Evolutionary conservation across 1,140 invertebrate genomes (phyloP).

Genomic region (Lordiphosa stackelbergi): DNA sequence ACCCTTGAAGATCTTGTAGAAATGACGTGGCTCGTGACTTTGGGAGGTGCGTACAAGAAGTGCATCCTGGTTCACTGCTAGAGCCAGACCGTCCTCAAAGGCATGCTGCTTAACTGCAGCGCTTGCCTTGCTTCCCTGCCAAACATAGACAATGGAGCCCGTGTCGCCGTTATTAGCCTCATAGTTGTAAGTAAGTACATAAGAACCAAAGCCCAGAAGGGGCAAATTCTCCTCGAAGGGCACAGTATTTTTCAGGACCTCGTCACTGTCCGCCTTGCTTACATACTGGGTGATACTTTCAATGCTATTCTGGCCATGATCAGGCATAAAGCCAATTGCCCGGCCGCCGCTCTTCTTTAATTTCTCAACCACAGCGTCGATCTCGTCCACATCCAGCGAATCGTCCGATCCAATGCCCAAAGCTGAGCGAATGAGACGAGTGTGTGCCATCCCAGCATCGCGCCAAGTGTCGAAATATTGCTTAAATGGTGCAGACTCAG

Average conservation of each 20-base stretch:
- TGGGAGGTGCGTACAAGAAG: constrained; percentile 84
- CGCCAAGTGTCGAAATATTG: constrained; percentile 88
- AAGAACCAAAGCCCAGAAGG: constrained; percentile 88
- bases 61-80: constrained; percentile 80
- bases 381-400: constrained; percentile 61
- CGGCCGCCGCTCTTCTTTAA: constrained; percentile 78
- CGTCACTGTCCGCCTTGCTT: constrained; percentile 30
- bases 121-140: constrained; percentile 78
- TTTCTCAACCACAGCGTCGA: constrained; percentile 61
- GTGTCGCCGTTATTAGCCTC: constrained; percentile 78
- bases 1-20: constrained; percentile 88
- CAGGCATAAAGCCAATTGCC: constrained; percentile 85
- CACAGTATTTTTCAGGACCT: constrained; percentile 77
- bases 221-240: constrained; percentile 80
- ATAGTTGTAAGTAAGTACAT: constrained; percentile 86
- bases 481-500: constrained; percentile 87
- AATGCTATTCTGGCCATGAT: constrained; percentile 79
- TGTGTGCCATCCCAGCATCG: constrained; percentile 81
- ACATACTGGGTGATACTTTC: constrained; percentile 59
- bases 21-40: constrained; percentile 86
- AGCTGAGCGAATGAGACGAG: constrained; percentile 79
- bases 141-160: constrained; percentile 84
- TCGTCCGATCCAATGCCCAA: constrained; percentile 70
- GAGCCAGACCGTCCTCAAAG: constrained; percentile 81
- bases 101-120: constrained; percentile 76